A percentile compares a stretch with the other conserved stretches of the same genome.
These are phyloP conservation scores for Drepanosiphum platanoidis DNA, from an alignment of 2,888 invertebrate genomes.

Conservation along the genomic window DNA sequence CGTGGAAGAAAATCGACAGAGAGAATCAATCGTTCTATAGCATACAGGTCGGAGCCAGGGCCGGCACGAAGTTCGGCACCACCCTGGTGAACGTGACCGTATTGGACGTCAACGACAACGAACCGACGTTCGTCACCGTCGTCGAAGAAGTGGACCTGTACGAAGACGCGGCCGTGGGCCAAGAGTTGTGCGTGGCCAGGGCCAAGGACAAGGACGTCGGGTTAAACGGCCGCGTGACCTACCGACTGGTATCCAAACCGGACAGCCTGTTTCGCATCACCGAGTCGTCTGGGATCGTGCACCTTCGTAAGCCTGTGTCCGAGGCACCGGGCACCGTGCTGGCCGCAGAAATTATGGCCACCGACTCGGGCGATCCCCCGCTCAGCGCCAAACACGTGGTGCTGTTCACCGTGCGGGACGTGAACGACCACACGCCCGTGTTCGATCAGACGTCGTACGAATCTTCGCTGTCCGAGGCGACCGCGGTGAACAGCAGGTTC, in stretches of 20 bases:
- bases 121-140: slow-evolving; percentile 82
- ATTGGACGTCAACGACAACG: slow-evolving; percentile 90
- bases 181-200: slow-evolving; percentile 88
- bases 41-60: slow-evolving; percentile 82
- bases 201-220: slow-evolving; percentile 90
- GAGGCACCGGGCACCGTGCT: slow-evolving; percentile 78
- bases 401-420: slow-evolving; percentile 81
- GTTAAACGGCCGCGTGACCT: slow-evolving; percentile 86
- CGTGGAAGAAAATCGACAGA: slow-evolving; percentile 83
- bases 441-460: slow-evolving; percentile 93
- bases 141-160: slow-evolving; percentile 82
- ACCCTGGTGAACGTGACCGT: slow-evolving; percentile 84
- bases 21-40: slow-evolving; percentile 82
- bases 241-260: slow-evolving; percentile 82
- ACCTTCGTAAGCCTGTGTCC: slow-evolving; percentile 82
- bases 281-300: slow-evolving; percentile 87
- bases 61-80: slow-evolving; percentile 79
- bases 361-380: slow-evolving; percentile 82
- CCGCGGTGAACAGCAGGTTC: slow-evolving; percentile 88
- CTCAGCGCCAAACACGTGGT: slow-evolving; percentile 81
- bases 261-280: slow-evolving; percentile 86
- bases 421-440: slow-evolving; percentile 94
- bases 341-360: slow-evolving; percentile 82
- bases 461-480: slow-evolving; percentile 89
- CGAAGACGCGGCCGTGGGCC: slow-evolving; percentile 93